Percentiles rank a stretch among this genome's conserved stretches.
Evolutionary conservation across 2,888 invertebrate genomes (phyloP).

Genomic region (Melieria picta): DNA sequence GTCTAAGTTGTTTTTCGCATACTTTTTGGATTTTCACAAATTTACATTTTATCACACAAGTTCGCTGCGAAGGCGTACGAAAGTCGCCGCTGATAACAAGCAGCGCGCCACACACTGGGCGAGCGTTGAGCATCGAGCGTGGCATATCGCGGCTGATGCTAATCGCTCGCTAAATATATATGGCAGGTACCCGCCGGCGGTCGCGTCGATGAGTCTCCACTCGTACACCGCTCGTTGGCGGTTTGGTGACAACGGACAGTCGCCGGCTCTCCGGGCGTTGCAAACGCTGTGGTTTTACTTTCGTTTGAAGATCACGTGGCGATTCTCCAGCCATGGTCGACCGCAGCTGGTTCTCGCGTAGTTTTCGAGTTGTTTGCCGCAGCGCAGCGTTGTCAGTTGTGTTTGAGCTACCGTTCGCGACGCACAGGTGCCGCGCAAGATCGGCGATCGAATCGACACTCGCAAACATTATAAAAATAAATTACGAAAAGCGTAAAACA

Average conservation of each 20-base stretch:
- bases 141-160: no score
- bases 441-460: not conserved
- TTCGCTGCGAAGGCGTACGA: not conserved
- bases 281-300: not conserved
- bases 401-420: constrained; percentile 12
- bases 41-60: not conserved
- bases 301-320: not conserved
- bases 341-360: not conserved
- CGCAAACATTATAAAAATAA: not conserved
- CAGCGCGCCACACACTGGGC: not conserved
- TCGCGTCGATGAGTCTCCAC: no score
- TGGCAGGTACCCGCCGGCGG: no score
- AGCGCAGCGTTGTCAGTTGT: constrained; percentile 22
- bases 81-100: not conserved
- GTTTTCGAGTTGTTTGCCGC: constrained; percentile 18
- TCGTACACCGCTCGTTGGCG: no score
- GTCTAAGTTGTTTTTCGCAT: no score
- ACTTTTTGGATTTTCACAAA: not conserved
- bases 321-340: not conserved
- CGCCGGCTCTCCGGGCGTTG: no score
- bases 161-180: no score
- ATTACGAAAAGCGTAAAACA: no score
- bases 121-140: not conserved
- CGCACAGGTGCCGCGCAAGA: constrained; percentile 8
- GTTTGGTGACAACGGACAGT: no score